phyloP scores from a whole-genome alignment of 2,113 vertebrate genomes.

The Barbus barbus region DNA sequence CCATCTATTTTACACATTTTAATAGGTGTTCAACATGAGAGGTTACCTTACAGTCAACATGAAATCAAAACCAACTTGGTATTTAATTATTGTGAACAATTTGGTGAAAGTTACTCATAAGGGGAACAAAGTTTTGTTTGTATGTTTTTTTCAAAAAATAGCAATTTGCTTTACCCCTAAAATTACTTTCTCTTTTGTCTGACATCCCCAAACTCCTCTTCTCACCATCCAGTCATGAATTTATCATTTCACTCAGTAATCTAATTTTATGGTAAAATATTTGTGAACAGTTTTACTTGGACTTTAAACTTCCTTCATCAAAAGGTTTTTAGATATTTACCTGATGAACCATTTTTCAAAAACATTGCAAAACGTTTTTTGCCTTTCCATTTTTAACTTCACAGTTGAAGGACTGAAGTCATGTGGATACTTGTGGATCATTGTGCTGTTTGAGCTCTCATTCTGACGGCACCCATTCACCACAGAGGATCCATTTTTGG shows the following conservation, averaged over 20 bases:
- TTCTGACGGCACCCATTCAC: no score
- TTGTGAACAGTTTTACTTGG: not conserved
- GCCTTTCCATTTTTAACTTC: not conserved
- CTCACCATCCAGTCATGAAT: not conserved
- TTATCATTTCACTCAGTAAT: not conserved
- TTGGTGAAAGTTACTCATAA: not conserved
- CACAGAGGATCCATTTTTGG: no score
- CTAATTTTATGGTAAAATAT: not conserved
- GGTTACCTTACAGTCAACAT: not conserved
- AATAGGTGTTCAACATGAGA: not conserved
- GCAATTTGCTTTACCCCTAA: not conserved
- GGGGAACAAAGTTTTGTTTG: constrained; percentile 13
- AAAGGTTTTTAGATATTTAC: not conserved
- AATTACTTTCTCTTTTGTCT: no score
- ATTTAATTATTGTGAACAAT: not conserved
- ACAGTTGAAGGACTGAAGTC: no score
- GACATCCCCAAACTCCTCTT: not conserved
- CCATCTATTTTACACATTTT: not conserved
- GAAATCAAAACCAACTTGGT: not conserved
- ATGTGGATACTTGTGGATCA: no score
- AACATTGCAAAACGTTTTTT: no score
- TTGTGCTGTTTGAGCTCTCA: no score
- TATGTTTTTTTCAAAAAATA: not conserved
- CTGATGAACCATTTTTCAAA: not conserved
- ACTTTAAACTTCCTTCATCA: not conserved